Evolutionary conservation across 2,888 invertebrate genomes (phyloP).

Genomic region (Troides aeacus): DNA sequence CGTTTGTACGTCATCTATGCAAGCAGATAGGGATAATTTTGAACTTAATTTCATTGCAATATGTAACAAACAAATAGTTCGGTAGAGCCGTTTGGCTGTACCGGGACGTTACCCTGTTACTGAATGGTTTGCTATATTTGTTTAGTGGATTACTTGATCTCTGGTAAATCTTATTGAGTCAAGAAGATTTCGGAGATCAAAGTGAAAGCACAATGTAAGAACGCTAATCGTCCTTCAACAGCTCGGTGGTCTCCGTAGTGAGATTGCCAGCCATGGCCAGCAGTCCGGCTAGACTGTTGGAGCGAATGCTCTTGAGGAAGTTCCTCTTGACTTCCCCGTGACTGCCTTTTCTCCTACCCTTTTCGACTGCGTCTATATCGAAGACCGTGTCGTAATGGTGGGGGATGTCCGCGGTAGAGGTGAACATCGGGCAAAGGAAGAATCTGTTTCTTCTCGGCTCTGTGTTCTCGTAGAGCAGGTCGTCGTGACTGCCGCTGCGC

Average conservation of each 20-base stretch:
- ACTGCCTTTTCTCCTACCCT: constrained; percentile 46
- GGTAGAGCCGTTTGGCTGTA: no score
- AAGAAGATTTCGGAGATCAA: constrained; percentile 15
- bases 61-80: no score
- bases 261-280: constrained; percentile 51
- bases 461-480: constrained; percentile 53
- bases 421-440: constrained; percentile 82
- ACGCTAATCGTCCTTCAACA: constrained; percentile 57
- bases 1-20: constrained; percentile 17
- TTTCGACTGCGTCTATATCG: constrained; percentile 49
- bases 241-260: constrained; percentile 58
- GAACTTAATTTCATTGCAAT: neutral
- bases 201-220: neutral
- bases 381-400: constrained; percentile 81
- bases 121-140: neutral
- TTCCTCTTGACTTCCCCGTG: constrained; percentile 51
- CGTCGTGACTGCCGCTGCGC: constrained; percentile 66
- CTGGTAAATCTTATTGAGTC: constrained; percentile 5
- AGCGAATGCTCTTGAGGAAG: constrained; percentile 60
- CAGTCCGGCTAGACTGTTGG: constrained; percentile 61
- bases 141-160: constrained; percentile 1
- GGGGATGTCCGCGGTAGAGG: constrained; percentile 60
- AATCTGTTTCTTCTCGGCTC: constrained; percentile 51
- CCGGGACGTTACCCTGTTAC: no score
- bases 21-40: constrained; percentile 6